Percentiles rank a stretch among this genome's conserved stretches.
Conservation (phyloP, 2,113 vertebrate genomes). For the Vidua chalybeata region DNA sequence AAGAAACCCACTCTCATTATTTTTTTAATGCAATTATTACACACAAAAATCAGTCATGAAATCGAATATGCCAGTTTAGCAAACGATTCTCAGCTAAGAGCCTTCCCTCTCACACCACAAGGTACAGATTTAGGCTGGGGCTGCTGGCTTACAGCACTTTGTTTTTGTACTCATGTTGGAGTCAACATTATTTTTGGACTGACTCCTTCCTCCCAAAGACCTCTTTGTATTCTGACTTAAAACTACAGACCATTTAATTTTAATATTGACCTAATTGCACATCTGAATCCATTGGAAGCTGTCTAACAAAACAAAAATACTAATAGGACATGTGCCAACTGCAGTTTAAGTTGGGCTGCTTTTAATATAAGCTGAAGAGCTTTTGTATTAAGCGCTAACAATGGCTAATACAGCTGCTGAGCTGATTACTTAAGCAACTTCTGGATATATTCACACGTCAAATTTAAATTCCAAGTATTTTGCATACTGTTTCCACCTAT, state of each 20-base stretch:
- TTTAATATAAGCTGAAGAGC: constrained; percentile 61
- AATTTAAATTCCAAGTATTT: constrained; percentile 76
- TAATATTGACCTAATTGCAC: constrained; percentile 52
- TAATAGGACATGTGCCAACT: constrained; percentile 56
- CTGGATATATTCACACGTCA: constrained; percentile 50
- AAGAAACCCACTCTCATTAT: constrained; percentile 7
- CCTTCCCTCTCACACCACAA: background rate
- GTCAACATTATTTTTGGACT: background rate
- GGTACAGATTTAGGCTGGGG: background rate
- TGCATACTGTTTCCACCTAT: constrained; percentile 81
- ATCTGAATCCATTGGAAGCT: constrained; percentile 51
- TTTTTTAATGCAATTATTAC: constrained; percentile 44
- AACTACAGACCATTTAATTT: constrained; percentile 66
- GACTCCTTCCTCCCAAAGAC: background rate
- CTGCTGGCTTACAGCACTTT: background rate
- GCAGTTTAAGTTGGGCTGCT: constrained; percentile 43
- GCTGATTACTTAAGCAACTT: constrained; percentile 71
- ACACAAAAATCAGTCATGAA: constrained; percentile 38
- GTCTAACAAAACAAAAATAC: constrained; percentile 52
- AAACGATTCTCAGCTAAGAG: background rate
- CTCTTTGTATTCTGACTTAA: constrained; percentile 36
- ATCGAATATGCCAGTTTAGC: constrained; percentile 49
- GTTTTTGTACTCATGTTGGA: background rate
- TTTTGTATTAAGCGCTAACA: constrained; percentile 67
- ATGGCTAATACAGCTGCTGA: constrained; percentile 27